Evolutionary conservation across 2,888 invertebrate species (phyloP), one percentile per base, ranked within the genome.

Genomic region (Agelastica alni): DNA sequence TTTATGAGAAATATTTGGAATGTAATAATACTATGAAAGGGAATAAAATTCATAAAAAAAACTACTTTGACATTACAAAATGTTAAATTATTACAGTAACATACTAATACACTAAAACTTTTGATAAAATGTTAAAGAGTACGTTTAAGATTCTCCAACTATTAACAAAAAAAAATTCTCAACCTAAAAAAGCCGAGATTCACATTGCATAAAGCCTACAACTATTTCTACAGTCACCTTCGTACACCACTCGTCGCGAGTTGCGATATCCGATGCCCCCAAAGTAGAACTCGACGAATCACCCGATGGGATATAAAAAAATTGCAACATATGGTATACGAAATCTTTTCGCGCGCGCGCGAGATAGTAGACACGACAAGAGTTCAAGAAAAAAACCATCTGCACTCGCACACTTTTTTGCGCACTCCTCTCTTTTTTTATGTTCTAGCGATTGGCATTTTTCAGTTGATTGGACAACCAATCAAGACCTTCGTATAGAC

Each of bases 391-490:
- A 67, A 67, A 66, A 66, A 69, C 64, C 65, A 56, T 59, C 36
- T 44, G 37, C 57, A 53, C 53, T 53, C 45, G 34, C 57, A 45
- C 57, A 36, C 37, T 45, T 43, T 20, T 43, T 43, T 43, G 30
- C 20, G 37, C 10, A 49, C 49, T 28, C 18, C 49, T 49, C 41
- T 54, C 26, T 26, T 26, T 18, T 39, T 39, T 12, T 20, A 39
- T 39, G 20, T 64, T 66, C 70, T 93, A 94, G 86, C 93, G 94
- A 85, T 93, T 93, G 81, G 93, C 93, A 82, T 96, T 97, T 86
- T 98, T 98, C 77, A 99, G 87, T 83, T 96, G 95, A 85, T 96
- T 97, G 82, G 96, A 96, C 78, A 99, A 91, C 99, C 98, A 99
- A 83, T 99, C 98, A 72, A 99, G 89, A 70, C 98, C 98, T 82